Percentiles rank a stretch among this genome's conserved stretches.
These are phyloP conservation scores for Euwallacea similis DNA, from an alignment of 1,140 invertebrate species.

Conservation along the genomic window DNA sequence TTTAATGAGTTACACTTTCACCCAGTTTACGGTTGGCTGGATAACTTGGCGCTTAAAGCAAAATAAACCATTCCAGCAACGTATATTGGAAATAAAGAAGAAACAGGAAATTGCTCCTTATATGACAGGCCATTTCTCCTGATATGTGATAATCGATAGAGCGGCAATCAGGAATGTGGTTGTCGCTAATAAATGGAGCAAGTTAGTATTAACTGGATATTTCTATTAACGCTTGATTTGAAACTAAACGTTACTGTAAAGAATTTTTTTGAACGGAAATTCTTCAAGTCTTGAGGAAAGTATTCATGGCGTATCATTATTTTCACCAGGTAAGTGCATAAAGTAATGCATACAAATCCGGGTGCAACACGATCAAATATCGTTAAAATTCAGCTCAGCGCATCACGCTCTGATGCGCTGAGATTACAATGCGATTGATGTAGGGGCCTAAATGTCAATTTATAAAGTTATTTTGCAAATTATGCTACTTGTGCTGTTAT, in stretches of 20 bases:
- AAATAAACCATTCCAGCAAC: background rate
- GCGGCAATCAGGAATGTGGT: background rate
- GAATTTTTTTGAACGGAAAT: no score
- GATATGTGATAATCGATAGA: background rate
- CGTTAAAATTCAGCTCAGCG: slow-evolving; percentile 7
- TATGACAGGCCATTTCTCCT: slow-evolving; percentile 1
- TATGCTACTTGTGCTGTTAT: background rate
- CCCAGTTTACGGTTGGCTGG: slow-evolving; percentile 5
- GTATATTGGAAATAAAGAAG: slow-evolving; percentile 7
- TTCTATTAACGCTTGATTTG: background rate
- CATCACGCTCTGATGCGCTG: slow-evolving; percentile 5
- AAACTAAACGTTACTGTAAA: no score
- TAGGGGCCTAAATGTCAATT: slow-evolving; percentile 12
- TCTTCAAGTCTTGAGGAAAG: no score
- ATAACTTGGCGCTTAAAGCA: slow-evolving; percentile 7
- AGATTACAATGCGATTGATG: slow-evolving; percentile 8
- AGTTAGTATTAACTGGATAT: background rate
- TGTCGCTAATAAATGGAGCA: background rate
- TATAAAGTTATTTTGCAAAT: slow-evolving; percentile 19
- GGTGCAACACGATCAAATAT: slow-evolving; percentile 3
- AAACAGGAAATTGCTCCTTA: background rate
- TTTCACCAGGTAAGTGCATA: background rate
- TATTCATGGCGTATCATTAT: no score
- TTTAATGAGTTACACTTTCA: slow-evolving; percentile 14
- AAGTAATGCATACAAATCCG: slow-evolving; percentile 15